These are phyloP conservation scores for Cassiopea xamachana DNA, from an alignment of 30 jellyfish, hydroid and myxozoan species.

Conservation along the genomic window DNA sequence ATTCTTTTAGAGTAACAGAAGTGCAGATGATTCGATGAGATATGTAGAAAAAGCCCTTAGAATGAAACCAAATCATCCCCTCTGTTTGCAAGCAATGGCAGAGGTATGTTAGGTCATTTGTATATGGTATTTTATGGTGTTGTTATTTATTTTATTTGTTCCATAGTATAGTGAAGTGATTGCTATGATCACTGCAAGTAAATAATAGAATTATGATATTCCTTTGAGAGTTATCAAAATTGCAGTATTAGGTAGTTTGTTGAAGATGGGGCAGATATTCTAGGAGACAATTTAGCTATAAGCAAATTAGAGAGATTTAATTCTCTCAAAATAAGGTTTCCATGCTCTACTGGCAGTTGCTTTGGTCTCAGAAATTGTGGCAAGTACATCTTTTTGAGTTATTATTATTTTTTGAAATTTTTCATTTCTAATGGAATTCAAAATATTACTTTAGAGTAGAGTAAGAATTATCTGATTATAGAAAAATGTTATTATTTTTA, in stretches of 20 bases:
- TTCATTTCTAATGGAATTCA: no score
- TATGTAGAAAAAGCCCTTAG: slow-evolving; percentile 43
- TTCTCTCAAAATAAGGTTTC: no score
- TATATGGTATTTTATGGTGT: background rate
- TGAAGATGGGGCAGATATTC: no score
- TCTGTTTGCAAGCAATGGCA: slow-evolving; percentile 61
- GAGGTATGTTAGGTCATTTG: slow-evolving; percentile 32
- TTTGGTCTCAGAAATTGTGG: no score
- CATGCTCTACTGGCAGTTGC: no score
- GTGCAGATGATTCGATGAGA: slow-evolving; percentile 44
- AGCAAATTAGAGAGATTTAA: no score
- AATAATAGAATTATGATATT: background rate
- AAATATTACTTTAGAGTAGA: no score
- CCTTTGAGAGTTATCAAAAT: background rate
- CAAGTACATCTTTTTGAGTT: no score
- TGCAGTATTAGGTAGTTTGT: background rate
- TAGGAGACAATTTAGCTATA: no score
- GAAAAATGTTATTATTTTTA: no score
- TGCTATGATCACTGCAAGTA: background rate
- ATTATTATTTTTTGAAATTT: no score
- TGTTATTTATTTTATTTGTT: background rate
- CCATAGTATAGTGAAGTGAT: background rate
- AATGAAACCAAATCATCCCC: slow-evolving; percentile 42
- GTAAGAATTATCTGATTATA: no score
- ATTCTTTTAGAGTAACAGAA: slow-evolving; percentile 14